Evolutionary conservation across 2,113 vertebrate species (phyloP).

Genomic region (Cranoglanis bouderius): DNA sequence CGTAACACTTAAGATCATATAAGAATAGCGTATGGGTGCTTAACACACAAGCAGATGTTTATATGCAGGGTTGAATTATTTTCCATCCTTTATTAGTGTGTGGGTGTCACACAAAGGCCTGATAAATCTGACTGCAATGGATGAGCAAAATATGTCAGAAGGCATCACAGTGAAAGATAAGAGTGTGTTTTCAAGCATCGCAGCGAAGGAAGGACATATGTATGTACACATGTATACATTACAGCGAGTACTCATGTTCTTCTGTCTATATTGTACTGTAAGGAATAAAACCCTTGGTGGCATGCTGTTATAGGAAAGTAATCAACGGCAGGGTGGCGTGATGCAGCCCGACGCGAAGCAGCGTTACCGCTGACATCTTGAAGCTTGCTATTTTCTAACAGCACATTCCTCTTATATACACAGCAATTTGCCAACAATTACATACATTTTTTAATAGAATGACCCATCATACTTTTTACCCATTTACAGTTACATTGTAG

Average conservation of each 20-base stretch:
- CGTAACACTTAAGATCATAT: neutral
- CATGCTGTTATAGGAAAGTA: neutral
- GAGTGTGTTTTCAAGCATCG: neutral
- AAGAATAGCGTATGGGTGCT: neutral
- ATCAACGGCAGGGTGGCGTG: neutral
- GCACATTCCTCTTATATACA: no score
- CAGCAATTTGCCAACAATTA: no score
- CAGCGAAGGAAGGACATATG: neutral
- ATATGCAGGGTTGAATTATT: neutral
- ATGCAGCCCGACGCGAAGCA: no score
- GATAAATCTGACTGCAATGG: neutral
- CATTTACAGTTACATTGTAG: no score
- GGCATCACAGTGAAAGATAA: neutral
- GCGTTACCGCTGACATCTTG: neutral
- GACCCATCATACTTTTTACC: no score
- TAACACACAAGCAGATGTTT: slow-evolving; percentile 11
- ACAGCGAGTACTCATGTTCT: neutral
- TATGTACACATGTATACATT: neutral
- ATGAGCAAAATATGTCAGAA: neutral
- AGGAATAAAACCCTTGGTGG: neutral
- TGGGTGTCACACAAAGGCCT: neutral
- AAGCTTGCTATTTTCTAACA: neutral
- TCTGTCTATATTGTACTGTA: neutral
- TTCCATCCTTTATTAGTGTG: neutral
- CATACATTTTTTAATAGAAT: no score